Evolutionary conservation across 1,140 invertebrate genomes (phyloP).

Genomic region (Arctopsyche grandis): DNA sequence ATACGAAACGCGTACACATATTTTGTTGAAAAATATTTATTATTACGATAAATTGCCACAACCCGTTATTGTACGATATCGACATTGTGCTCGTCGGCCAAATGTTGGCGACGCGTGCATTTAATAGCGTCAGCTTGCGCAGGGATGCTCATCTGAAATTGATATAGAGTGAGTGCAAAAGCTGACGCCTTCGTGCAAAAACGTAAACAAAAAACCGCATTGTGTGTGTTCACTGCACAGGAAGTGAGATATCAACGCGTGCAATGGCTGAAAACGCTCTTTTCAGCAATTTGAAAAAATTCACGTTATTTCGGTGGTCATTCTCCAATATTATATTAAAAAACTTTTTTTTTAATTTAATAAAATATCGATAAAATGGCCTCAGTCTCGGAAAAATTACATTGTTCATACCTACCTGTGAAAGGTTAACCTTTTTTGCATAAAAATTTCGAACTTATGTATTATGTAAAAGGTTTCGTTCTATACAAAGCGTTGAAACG

Average conservation of each 20-base stretch:
- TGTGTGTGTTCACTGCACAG: conserved; percentile 39
- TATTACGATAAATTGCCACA: too few relatives aligned
- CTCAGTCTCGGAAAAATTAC: too few relatives aligned
- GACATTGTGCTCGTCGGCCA: not conserved
- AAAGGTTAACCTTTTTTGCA: not conserved
- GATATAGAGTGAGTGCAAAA: conserved; percentile 39
- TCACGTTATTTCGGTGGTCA: too few relatives aligned
- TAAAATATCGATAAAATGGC: too few relatives aligned
- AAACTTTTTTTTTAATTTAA: too few relatives aligned
- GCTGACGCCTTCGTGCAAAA: not conserved
- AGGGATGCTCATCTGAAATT: conserved; percentile 35
- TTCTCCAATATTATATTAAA: too few relatives aligned
- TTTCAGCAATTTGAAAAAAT: not conserved
- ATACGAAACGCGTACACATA: too few relatives aligned
- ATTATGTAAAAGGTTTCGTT: not conserved
- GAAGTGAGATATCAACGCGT: conserved; percentile 34
- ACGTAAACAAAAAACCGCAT: not conserved
- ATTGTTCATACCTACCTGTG: not conserved
- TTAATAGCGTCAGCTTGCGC: not conserved
- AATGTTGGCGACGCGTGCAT: not conserved
- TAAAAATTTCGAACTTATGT: not conserved
- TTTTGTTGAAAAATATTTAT: too few relatives aligned
- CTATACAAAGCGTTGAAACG: not conserved
- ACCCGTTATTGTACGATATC: too few relatives aligned
- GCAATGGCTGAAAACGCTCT: conserved; percentile 4